Conservation (phyloP, 1,140 invertebrate species). For the Ceratina japonica region DNA sequence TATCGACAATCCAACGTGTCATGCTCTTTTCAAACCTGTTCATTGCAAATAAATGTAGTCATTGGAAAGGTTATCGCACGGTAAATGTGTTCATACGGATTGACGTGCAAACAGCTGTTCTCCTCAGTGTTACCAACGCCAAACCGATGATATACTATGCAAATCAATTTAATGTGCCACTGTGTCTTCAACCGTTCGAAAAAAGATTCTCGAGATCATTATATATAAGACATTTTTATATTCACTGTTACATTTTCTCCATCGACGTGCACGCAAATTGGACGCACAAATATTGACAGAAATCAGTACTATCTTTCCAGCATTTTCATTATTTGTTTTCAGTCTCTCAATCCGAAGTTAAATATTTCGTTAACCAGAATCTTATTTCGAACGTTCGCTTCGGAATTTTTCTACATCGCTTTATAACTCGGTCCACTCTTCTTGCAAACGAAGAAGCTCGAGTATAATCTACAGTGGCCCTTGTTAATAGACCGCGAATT, state of each 20-base stretch:
- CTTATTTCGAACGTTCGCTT: too few relatives aligned
- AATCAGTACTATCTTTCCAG: too few relatives aligned
- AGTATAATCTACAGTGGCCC: too few relatives aligned
- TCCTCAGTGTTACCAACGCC: constrained; percentile 40
- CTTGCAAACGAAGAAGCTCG: too few relatives aligned
- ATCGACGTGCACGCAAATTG: too few relatives aligned
- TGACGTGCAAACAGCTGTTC: constrained; percentile 56
- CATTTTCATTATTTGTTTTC: too few relatives aligned
- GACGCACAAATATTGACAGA: too few relatives aligned
- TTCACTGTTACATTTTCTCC: background rate
- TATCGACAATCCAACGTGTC: background rate
- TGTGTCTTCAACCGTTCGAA: background rate
- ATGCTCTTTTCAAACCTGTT: background rate
- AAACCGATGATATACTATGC: background rate
- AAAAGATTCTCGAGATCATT: background rate
- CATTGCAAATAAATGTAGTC: constrained; percentile 6
- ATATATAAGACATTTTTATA: background rate
- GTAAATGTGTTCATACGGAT: constrained; percentile 45
- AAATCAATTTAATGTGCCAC: background rate
- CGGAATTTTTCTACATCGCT: too few relatives aligned
- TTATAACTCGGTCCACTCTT: too few relatives aligned
- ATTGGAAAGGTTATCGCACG: constrained; percentile 52
- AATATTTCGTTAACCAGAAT: too few relatives aligned
- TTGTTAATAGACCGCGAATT: too few relatives aligned
- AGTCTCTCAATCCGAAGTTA: too few relatives aligned